phyloP scores from a whole-genome alignment of 2,797 vertebrate species.

The Mus spretus region DNA sequence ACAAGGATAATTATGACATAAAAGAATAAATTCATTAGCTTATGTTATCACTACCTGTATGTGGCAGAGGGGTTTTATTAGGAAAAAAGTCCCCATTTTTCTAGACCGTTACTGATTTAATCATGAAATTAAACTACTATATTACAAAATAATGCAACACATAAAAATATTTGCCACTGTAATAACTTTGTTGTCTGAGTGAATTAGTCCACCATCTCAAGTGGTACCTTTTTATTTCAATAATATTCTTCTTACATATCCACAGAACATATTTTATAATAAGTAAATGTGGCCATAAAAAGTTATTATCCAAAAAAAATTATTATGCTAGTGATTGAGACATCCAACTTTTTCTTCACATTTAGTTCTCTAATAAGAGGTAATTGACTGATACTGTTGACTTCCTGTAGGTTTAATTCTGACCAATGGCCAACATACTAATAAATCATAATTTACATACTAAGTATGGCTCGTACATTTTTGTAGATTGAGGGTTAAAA shows the following conservation, averaged over 20 bases:
- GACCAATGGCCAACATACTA: slow-evolving; percentile 69
- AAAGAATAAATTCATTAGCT: slow-evolving; percentile 56
- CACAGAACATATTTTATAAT: slow-evolving; percentile 48
- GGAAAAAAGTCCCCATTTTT: slow-evolving; percentile 63
- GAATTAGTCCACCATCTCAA: slow-evolving; percentile 55
- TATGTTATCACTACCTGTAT: slow-evolving; percentile 49
- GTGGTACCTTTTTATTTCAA: slow-evolving; percentile 69
- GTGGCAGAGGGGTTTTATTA: slow-evolving; percentile 67
- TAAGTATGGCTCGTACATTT: slow-evolving; percentile 70
- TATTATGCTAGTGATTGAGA: slow-evolving; percentile 60
- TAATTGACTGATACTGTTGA: slow-evolving; percentile 74
- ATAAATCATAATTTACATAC: slow-evolving; percentile 74
- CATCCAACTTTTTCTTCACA: slow-evolving; percentile 5
- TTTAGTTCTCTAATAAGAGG: slow-evolving; percentile 61
- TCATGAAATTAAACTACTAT: slow-evolving; percentile 64
- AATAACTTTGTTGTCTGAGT: slow-evolving; percentile 74
- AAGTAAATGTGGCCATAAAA: slow-evolving; percentile 75
- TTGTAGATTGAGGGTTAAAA: slow-evolving; percentile 43
- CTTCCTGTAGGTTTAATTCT: slow-evolving; percentile 73
- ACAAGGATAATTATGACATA: slow-evolving; percentile 62
- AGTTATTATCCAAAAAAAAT: background rate
- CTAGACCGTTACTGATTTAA: slow-evolving; percentile 70
- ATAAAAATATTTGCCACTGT: slow-evolving; percentile 51
- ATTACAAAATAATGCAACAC: slow-evolving; percentile 65
- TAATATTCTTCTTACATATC: slow-evolving; percentile 58